Evolutionary conservation across 2,797 vertebrate genomes (phyloP).

Genomic region (Geotrypetes seraphini): DNA sequence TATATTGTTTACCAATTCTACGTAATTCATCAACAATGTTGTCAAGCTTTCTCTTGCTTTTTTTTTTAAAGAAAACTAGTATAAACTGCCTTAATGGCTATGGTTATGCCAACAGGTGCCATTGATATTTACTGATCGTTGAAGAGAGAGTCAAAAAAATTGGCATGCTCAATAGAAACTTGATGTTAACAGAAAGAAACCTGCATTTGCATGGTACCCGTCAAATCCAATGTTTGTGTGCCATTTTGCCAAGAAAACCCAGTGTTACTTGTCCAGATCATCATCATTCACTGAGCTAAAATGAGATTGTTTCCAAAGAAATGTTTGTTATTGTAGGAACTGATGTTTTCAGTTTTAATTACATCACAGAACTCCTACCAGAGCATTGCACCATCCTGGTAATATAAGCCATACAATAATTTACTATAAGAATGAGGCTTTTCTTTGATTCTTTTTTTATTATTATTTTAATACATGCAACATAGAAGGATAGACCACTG

Average conservation of each 20-base stretch:
- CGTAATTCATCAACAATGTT: not conserved
- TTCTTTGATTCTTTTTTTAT: slow-evolving; percentile 46
- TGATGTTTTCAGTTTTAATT: slow-evolving; percentile 28
- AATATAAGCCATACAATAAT: slow-evolving; percentile 37
- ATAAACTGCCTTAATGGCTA: slow-evolving; percentile 42
- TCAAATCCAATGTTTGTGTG: slow-evolving; percentile 35
- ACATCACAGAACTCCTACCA: slow-evolving; percentile 30
- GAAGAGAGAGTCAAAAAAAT: slow-evolving; percentile 20
- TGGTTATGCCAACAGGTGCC: slow-evolving; percentile 44
- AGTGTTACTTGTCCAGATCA: slow-evolving; percentile 28
- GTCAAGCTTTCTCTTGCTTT: slow-evolving; percentile 33
- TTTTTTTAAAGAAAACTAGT: slow-evolving; percentile 38
- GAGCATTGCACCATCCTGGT: slow-evolving; percentile 38
- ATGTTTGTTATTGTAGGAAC: slow-evolving; percentile 19
- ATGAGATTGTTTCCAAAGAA: slow-evolving; percentile 16
- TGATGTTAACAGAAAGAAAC: slow-evolving; percentile 38
- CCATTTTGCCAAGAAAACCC: slow-evolving; percentile 38
- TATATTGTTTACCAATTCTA: not conserved
- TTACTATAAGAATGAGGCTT: slow-evolving; percentile 45
- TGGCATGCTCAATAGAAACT: slow-evolving; percentile 52
- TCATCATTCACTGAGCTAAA: slow-evolving; percentile 26
- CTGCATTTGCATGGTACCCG: slow-evolving; percentile 56
- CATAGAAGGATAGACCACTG: slow-evolving; percentile 38
- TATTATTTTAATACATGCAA: slow-evolving; percentile 40
- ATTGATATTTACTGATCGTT: slow-evolving; percentile 35